Evolutionary conservation across 2,113 vertebrate genomes (phyloP), one percentile per base, ranked within the genome.

Genomic region (Campylomormyrus numenius): DNA sequence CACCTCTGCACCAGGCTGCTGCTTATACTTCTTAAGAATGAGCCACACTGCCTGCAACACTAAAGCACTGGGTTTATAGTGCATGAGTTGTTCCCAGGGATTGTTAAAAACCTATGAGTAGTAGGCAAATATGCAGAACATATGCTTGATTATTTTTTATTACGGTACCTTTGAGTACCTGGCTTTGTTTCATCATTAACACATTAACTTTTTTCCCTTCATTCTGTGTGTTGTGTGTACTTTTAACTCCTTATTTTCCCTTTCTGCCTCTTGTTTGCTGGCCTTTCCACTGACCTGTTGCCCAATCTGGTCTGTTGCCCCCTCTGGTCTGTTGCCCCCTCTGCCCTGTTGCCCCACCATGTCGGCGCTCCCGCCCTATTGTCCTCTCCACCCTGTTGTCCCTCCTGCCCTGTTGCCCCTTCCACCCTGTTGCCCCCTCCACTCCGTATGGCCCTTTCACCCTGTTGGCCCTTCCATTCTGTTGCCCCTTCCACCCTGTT

Each of bases 211-310:
- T 87, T 88, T 93, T 85, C 93, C 93, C 94, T 92, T 95, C 92
- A 92, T 94, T 90, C 92, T 89, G 90, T 94, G 92, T 94, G 92
- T 92, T 93, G 53, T 94, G 91, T 94, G 93, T 93, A 93, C 94
- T 89, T 91, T 92, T 95, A 92, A 94, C 39, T 88, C 90, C 91
- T 92, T 87, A 56, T 53, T 93, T 94, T 91, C 91, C 93, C 91
- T 94, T 93, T 95, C 93, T 95, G 94, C 93, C 95, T 95, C 96
- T 87, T 94, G 91, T 94, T 92, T 96, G 95, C 95, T 95, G 95
- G 94, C 95, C 93, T 96, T 94, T 96, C 94, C 87, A 39, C 48
- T 53, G 85, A 35, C 85, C 70, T 39, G 62, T 87, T 52, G 49
- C 49, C 94, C 95, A 92, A 92, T 95, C 93, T 2, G 70, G 3